Evolutionary conservation across 1,140 invertebrate genomes (phyloP), one percentile per base, ranked within the genome.

Genomic region (Olivierus martensii): DNA sequence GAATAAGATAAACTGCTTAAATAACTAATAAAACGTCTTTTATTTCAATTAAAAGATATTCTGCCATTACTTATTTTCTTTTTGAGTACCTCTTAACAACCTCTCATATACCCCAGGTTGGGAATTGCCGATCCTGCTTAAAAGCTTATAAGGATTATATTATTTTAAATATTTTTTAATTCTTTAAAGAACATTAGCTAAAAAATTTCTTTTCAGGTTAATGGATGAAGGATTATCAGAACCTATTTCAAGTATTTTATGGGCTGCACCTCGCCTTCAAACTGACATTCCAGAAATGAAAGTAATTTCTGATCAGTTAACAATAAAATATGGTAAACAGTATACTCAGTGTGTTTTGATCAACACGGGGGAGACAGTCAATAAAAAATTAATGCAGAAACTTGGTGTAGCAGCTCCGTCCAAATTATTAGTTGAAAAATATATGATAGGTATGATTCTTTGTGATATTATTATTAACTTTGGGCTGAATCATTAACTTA

Each of bases 311-410:
- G 92, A 97, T 60, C 80, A 96, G 48, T 73, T 99, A 38, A 79
- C 82, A 18, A 68, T 78, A 11, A 99, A 99, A 67, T 99, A 97
- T 77, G 94, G 95, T 0, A 90, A 87, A 65, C 82, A 86, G 52
- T 99, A 91, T 74, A 83, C 80, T 2, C 81, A 90, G 61, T 80
- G 83, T 6, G 91, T 87, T 52, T 75, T 83, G 50, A 81, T 82
- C 56, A 82, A 84, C 64, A 70, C 77, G 12, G 68, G 84, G 5
- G 79, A 83, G 52, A 86, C 84, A 22, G 87, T 96, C 21, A 95
- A 88, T 63, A 84, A 93, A 57, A 96, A 97, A 70, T 67, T 99
- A 6, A 92, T 94, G 68, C 87, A 95, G 63, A 98, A 98, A 73
- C 74, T 99, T 67, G 83, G 87, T 38, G 82, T 99, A 3, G 90